Evolutionary conservation across 1,140 invertebrate genomes (phyloP).

Genomic region (Zophobas morio): DNA sequence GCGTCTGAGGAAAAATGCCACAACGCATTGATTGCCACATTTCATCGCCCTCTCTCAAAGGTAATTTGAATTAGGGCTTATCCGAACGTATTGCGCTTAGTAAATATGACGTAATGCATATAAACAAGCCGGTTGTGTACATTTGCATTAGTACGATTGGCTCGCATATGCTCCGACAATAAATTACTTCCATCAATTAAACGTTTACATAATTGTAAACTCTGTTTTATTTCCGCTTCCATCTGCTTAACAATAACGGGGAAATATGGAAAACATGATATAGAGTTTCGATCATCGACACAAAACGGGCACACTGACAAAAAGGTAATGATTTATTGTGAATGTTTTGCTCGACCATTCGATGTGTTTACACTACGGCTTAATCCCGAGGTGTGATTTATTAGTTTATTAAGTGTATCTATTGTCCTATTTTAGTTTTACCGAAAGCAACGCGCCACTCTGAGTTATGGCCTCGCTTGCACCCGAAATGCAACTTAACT

Average conservation of each 20-base stretch:
- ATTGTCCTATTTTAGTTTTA: too few relatives aligned
- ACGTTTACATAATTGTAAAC: constrained; percentile 44
- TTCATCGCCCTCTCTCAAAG: neutral
- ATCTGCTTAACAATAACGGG: constrained; percentile 44
- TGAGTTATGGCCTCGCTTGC: too few relatives aligned
- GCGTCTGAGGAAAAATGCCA: too few relatives aligned
- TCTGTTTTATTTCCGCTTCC: constrained; percentile 33
- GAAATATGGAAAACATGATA: constrained; percentile 40
- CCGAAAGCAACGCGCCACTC: too few relatives aligned
- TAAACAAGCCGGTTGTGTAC: constrained; percentile 31
- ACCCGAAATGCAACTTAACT: neutral
- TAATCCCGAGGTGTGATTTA: too few relatives aligned
- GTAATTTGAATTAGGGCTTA: constrained; percentile 29
- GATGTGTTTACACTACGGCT: neutral
- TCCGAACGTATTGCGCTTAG: constrained; percentile 4
- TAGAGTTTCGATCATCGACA: constrained; percentile 36
- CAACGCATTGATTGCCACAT: too few relatives aligned
- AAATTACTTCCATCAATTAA: constrained; percentile 47
- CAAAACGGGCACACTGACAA: constrained; percentile 2
- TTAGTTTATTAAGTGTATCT: too few relatives aligned
- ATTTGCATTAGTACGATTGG: constrained; percentile 35
- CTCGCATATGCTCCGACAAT: constrained; percentile 36
- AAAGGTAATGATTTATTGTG: constrained; percentile 34
- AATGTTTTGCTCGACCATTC: constrained; percentile 4
- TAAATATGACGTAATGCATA: constrained; percentile 41